Evolutionary conservation across 2,797 vertebrate species (phyloP), one percentile per base, ranked within the genome.

Genomic region (Fistularia commersonii): DNA sequence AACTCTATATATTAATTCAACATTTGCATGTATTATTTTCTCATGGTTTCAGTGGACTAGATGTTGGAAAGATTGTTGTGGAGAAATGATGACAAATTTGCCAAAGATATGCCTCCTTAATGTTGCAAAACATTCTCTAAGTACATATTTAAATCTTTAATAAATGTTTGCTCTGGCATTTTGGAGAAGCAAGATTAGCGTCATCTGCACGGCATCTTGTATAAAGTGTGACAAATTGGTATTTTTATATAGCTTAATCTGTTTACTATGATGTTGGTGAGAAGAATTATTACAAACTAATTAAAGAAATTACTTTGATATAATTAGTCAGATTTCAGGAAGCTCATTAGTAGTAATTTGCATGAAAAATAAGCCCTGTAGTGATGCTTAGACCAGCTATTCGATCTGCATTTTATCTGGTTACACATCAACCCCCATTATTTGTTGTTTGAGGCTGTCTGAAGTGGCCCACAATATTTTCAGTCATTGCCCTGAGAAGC

Each of bases 351-450:
- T 78, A 86, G 83, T 87, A 83, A 86, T 89, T 88, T 88, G 87
- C 85, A 88, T 89, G 85, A 87, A 88, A 87, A 88, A 89, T 87
- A 86, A 86, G 85, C 84, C 87, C 87, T 81, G 83, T 84, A 86
- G 86, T 86, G 82, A 77, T 84, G 83, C 82, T 84, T 51, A 76
- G 79, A 58, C 80, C 62, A 69, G 79, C 82, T 75, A 85, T 77
- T 77, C 78, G 73, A 85, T 86, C 85, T 72, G 72, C 76, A 81
- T 87, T 63, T 80, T 87, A 87, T 88, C 83, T 87, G 86, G 81
- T 83, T 89, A 83, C 87, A 85, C 81, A 86, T 85, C 84, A 80
- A 82, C 83, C 85, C 84, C 83, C 83, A 83, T 85, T 87, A 86
- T 87, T 86, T 88, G 81, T 86, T 83, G 83, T 88, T 73, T 77